Base-by-base conservation (phyloP, 2,888 invertebrate species). In the Eristalinus sepulchralis region DNA sequence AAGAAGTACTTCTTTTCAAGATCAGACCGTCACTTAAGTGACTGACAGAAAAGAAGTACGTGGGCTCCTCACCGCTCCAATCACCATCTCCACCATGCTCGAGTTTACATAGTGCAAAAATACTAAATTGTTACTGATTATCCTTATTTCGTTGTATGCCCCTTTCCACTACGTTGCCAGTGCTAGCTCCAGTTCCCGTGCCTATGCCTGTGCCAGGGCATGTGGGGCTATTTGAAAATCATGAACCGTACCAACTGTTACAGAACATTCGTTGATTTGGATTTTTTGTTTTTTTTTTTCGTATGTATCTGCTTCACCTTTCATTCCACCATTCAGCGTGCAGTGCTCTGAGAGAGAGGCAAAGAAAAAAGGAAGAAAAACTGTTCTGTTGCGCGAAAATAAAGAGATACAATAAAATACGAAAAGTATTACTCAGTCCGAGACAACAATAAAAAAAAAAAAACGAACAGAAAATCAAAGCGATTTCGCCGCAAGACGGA, bases 81-180 rank as follows among this genome's bases (percentile, higher is more conserved):
- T 5, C 17, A 0, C n/a, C 63, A 17, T 22, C 34, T 20, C 5
- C n/a, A 31, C 62, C 47, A 2, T 47, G n/a, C 6, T 17, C 57
- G 68, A 59, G 79, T 64, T 87, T 76, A 47, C 47, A 47, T n/a
- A 80, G 91, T 91, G 91, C 91, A 92, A 92, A 91, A 91, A 91
- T 91, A 91, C 91, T 91, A 92, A 92, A 92, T 91, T 92, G 91
- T 91, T 91, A 91, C 91, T 91, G 91, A 91, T 92, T 92, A 92
- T 92, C 91, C 91, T 91, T 91, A 91, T 90, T 57, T 70, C 63
- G 60, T 53, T 36, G 47, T 47, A 17, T 47, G 47, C 17, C 47
- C 47, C n/a, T 47, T 47, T 47, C 27, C 27, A 27, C 27, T 55
- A 66, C 20, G 33, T n/a, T 17, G 59, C 22, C 36, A 17, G 22